These are phyloP conservation scores for Arizona elegans DNA, from an alignment of 2,113 vertebrate species.

Conservation along the genomic window DNA sequence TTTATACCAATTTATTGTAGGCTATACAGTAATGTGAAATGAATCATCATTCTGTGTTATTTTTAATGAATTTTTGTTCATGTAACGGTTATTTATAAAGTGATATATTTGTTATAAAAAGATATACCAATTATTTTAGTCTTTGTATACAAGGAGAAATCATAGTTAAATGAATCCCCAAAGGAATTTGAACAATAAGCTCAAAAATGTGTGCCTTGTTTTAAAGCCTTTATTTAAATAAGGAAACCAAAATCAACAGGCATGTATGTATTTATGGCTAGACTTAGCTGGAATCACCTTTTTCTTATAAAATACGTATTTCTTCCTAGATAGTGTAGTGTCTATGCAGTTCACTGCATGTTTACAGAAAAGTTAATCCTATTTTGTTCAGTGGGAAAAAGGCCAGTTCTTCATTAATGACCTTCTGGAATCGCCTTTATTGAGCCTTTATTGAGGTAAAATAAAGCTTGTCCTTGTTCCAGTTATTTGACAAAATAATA, in stretches of 20 bases:
- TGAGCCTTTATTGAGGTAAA: neutral
- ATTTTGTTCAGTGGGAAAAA: neutral
- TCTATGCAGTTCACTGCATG: neutral
- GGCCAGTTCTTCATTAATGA: neutral
- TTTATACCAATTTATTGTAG: constrained; percentile 22
- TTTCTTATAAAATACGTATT: neutral
- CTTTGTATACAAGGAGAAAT: constrained; percentile 31
- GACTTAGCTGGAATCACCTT: neutral
- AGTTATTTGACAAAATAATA: neutral
- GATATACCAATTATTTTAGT: constrained; percentile 38
- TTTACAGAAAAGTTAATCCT: neutral
- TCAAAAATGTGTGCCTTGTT: constrained; percentile 68
- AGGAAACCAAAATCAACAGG: neutral
- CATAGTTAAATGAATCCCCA: constrained; percentile 33
- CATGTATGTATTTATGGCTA: neutral
- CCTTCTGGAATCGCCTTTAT: neutral
- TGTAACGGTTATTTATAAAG: constrained; percentile 44
- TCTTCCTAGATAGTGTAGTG: neutral
- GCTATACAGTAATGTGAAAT: neutral
- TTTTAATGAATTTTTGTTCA: constrained; percentile 23
- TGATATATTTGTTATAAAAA: constrained; percentile 62
- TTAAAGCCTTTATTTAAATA: constrained; percentile 26
- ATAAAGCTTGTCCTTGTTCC: neutral
- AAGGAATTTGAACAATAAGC: constrained; percentile 43
- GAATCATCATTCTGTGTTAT: constrained; percentile 3